Base-by-base conservation (phyloP, 1,140 invertebrate genomes). In the Hylaeus anthracinus region DNA sequence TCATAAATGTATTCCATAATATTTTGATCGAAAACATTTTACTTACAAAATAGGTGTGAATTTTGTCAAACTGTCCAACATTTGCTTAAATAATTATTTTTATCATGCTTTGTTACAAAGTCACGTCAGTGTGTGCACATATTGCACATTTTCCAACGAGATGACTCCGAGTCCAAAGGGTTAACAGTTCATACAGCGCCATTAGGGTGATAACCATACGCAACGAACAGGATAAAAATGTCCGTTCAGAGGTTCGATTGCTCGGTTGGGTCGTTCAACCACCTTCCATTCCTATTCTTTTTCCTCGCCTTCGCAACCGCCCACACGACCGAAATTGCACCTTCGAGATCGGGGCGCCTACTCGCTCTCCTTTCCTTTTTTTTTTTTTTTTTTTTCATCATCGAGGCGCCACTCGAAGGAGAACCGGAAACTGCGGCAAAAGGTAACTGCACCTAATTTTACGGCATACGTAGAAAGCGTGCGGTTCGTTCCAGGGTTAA, bases 261-360 rank as follows among this genome's bases (percentile, higher is more conserved):
- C 69, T 72, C 48, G 39, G 53, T 71, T 69, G 74, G 69, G 84
- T 86, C 84, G 60, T 86, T 82, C 84, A 86, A 85, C 84, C 51
- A 71, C 15, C 15, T 58, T 78, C 48, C 48, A 43, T 69, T 69
- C 70, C 66, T 64, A 72, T 65, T 70, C 56, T 51, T 82, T 73
- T 58, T 76, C 67, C 5, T 58, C 83, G 84, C 58, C 70, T n/a
- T 55, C 76, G 15, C 77, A n/a, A 53, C 65, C 85, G 85, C 85
- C 85, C 81, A 86, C 84, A 73, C 85, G 53, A 45, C 85, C 85
- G 72, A 86, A 86, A 86, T 86, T 86, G 75, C 85, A 85, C 61
- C 83, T 86, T 72, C 45, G 71, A 81, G 56, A 78, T 79, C 76
- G 81, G 74, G 26, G 75, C 85, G 74, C 85, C 86, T 84, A 87